Conservation (phyloP, 2,888 invertebrate species). For the Resseliella maxima region DNA sequence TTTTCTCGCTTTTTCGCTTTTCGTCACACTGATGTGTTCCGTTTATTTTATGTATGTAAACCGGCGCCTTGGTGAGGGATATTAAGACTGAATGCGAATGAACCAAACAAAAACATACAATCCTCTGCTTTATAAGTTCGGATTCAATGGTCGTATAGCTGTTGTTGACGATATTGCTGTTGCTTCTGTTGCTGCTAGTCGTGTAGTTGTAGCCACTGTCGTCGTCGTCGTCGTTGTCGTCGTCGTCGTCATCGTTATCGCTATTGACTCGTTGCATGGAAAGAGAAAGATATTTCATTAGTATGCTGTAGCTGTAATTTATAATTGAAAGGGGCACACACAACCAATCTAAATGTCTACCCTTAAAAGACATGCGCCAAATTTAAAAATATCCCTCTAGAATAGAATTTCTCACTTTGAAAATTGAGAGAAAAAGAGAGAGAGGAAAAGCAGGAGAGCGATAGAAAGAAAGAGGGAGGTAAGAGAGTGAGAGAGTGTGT, state of each 20-base stretch:
- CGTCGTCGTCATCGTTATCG: neutral
- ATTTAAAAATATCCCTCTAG: conserved; percentile 43
- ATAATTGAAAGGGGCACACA: conserved; percentile 53
- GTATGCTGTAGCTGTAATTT: conserved; percentile 51
- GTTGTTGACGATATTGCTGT: neutral
- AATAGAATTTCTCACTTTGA: neutral
- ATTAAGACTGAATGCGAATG: conserved; percentile 38
- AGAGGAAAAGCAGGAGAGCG: too few species aligned
- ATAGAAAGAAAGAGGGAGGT: neutral
- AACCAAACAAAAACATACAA: conserved; percentile 46
- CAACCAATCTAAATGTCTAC: conserved; percentile 51
- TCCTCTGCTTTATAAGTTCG: neutral
- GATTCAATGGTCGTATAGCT: neutral
- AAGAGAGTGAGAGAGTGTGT: neutral
- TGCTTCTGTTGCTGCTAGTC: neutral
- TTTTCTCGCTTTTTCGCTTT: too few species aligned
- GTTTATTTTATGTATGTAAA: conserved; percentile 17
- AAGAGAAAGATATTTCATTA: conserved; percentile 45
- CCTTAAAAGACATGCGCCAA: conserved; percentile 53
- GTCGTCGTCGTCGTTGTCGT: neutral
- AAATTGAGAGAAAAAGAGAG: neutral
- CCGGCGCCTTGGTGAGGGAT: conserved; percentile 40
- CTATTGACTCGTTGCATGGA: neutral
- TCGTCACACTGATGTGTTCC: neutral
- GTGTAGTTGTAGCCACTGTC: neutral